Evolutionary conservation across 2,113 vertebrate genomes (phyloP).

Genomic region (Micronisus gabar): DNA sequence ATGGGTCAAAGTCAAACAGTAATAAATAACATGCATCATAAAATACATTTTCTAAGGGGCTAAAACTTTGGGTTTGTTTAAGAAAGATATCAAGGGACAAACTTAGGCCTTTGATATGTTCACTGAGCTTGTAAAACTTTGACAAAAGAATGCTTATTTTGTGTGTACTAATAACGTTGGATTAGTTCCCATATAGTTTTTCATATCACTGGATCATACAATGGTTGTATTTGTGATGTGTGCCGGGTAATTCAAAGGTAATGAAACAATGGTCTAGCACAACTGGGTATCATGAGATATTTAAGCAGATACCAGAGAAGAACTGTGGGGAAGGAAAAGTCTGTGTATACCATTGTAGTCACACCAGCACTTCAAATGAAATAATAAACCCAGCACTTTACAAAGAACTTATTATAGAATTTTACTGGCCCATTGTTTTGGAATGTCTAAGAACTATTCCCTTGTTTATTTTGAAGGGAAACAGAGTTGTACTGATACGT

Average conservation of each 20-base stretch:
- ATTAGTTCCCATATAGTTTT: constrained; percentile 34
- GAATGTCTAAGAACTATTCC: constrained; percentile 43
- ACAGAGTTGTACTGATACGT: not conserved
- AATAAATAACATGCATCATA: not conserved
- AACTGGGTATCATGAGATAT: constrained; percentile 28
- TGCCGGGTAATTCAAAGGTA: constrained; percentile 24
- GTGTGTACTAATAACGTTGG: constrained; percentile 1
- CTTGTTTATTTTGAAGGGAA: constrained; percentile 60
- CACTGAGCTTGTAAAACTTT: not conserved
- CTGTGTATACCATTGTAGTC: constrained; percentile 48
- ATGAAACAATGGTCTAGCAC: constrained; percentile 21
- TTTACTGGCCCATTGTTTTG: constrained; percentile 49
- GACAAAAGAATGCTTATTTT: constrained; percentile 16
- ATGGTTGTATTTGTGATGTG: not conserved
- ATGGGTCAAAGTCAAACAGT: not conserved
- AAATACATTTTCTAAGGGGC: not conserved
- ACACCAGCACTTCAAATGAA: constrained; percentile 19
- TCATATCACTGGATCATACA: constrained; percentile 18
- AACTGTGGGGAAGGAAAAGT: constrained; percentile 52
- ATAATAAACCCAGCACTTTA: constrained; percentile 38
- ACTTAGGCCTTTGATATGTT: constrained; percentile 36
- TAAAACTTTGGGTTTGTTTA: constrained; percentile 32
- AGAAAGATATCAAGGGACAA: constrained; percentile 18
- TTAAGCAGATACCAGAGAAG: constrained; percentile 10
- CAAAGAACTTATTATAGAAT: constrained; percentile 52